Evolutionary conservation across 2,888 invertebrate genomes (phyloP), one percentile per base, ranked within the genome.

Genomic region (Corythucha ciliata): DNA sequence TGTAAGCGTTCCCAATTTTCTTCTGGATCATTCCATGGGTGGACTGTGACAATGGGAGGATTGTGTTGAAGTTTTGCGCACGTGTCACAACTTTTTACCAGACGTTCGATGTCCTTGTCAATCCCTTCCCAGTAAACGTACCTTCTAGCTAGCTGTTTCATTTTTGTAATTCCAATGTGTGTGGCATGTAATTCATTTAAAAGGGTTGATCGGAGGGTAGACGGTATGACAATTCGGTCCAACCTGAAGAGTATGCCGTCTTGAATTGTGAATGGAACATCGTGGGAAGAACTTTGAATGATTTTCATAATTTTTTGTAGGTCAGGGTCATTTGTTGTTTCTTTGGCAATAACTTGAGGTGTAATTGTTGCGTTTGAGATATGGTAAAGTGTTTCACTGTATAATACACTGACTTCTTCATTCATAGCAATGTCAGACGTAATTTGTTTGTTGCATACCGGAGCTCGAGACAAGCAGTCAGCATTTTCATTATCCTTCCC

Each of bases 1-100:
- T 58, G 57, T n/a, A 58, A 27, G 34, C 54, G 40, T n/a, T 57
- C 56, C 58, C 60, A 62, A 20, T 57, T 55, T 25, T 53, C 24
- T 12, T 56, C 49, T 25, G 59, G 60, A 48, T 52, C 53, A 10
- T 56, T 48, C 63, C 61, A 63, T 1, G 52, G 57, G 46, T 61
- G 62, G 6, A 46, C 16, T 33, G 46, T 33, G 14, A 36, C 46
- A 14, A 22, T 46, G 1, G 46, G 7, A 8, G 46, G 46, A 24
- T 21, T 46, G 7, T 22, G 4, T 21, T 22, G 33, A 3, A 21
- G 5, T 14, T 2, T 6, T 58, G 44, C 7, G 59, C 57, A 14
- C 50, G 54, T 51, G 60, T 62, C 16, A 48, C 36, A 22, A 60
- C 61, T 20, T 41, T 55, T 25, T 48, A 57, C 47, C 56, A 55